phyloP scores from a whole-genome alignment of 2,888 invertebrate genomes.

The Chalcosyrphus nemorum region DNA sequence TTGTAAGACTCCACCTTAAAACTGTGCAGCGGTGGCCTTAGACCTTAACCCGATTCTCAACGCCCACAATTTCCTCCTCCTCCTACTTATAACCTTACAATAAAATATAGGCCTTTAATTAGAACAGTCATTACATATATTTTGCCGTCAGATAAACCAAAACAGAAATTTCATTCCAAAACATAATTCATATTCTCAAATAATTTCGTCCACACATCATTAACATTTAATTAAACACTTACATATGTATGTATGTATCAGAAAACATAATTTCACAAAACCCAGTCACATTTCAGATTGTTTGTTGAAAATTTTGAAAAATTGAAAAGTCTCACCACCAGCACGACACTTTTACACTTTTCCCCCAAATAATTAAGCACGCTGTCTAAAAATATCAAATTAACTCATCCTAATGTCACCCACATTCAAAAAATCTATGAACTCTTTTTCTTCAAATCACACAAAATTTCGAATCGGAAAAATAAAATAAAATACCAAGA shows the following conservation, averaged over 20 bases:
- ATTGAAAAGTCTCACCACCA: conserved; percentile 26
- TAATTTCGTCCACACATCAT: conserved; percentile 13
- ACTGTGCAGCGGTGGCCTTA: too few relatives aligned
- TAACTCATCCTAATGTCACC: conserved; percentile 77
- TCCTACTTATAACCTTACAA: too few relatives aligned
- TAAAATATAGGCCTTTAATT: too few relatives aligned
- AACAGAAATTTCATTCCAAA: too few relatives aligned
- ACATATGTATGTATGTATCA: conserved; percentile 27
- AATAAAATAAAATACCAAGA: conserved; percentile 10
- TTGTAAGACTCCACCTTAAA: too few relatives aligned
- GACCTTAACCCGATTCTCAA: too few relatives aligned
- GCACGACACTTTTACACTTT: neutral
- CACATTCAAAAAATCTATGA: conserved; percentile 54
- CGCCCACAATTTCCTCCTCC: too few relatives aligned
- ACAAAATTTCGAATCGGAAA: neutral
- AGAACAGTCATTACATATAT: too few relatives aligned
- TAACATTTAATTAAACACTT: conserved; percentile 17
- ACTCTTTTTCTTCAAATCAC: neutral
- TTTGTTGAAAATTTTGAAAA: too few relatives aligned
- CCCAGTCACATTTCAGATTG: neutral
- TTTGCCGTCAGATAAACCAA: too few relatives aligned
- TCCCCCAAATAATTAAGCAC: conserved; percentile 76
- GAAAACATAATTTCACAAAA: neutral
- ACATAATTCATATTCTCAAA: conserved; percentile 1
- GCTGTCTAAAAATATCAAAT: conserved; percentile 78